A percentile compares a stretch with the other conserved stretches of the same genome.
phyloP scores from a whole-genome alignment of 2,888 invertebrate genomes.

The Siphlonurus alternatus region DNA sequence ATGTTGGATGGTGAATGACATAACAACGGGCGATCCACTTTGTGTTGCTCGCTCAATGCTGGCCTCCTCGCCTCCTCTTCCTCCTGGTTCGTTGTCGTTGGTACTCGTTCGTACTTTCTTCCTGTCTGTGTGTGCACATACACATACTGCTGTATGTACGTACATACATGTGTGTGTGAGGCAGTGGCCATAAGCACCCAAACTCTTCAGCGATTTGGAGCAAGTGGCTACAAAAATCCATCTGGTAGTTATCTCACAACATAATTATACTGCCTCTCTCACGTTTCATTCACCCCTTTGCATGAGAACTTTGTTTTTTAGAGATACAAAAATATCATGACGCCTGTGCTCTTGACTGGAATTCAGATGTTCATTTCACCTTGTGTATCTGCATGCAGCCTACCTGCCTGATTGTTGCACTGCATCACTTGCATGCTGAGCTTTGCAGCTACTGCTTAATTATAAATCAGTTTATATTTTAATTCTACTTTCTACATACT shows the following conservation, averaged over 20 bases:
- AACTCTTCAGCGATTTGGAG: background rate
- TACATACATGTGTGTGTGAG: background rate
- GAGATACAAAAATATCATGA: too few relatives aligned
- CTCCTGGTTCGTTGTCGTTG: background rate
- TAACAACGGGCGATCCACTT: background rate
- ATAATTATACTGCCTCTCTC: background rate
- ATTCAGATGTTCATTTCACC: too few relatives aligned
- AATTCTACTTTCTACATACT: too few relatives aligned
- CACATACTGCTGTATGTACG: background rate
- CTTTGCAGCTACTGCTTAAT: too few relatives aligned
- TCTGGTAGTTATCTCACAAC: background rate
- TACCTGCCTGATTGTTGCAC: too few relatives aligned
- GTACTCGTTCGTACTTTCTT: background rate
- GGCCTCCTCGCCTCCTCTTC: background rate
- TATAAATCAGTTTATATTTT: too few relatives aligned
- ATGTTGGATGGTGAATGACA: background rate
- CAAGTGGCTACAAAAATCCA: background rate
- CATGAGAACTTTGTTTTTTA: too few relatives aligned
- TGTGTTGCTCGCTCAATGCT: background rate
- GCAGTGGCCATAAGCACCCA: background rate
- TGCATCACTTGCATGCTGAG: too few relatives aligned
- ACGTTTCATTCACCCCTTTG: too few relatives aligned
- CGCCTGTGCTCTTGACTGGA: too few relatives aligned
- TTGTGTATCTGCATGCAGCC: too few relatives aligned
- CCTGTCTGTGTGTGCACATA: background rate